phyloP scores from a whole-genome alignment of 2,797 vertebrate genomes.

The Thaleichthys pacificus region DNA sequence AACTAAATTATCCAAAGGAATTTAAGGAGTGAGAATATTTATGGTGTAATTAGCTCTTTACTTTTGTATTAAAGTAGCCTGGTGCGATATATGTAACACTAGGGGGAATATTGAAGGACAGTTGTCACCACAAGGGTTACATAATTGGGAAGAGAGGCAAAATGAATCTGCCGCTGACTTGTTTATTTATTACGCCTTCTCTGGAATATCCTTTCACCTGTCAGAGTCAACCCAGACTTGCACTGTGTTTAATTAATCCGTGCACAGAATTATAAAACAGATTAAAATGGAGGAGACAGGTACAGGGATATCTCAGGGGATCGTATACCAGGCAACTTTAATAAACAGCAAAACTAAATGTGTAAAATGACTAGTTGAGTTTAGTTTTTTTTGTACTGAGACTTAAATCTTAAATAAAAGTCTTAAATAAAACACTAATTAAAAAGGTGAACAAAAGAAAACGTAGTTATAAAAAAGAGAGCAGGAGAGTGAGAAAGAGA shows the following conservation, averaged over 20 bases:
- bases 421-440: conserved; percentile 33
- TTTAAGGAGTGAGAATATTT: not conserved
- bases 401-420: conserved; percentile 21
- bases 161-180: too few relatives aligned
- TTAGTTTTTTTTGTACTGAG: conserved; percentile 22
- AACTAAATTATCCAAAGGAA: conserved; percentile 17
- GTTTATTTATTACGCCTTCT: too few relatives aligned
- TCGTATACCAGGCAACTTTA: too few relatives aligned
- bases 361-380: not conserved
- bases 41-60: conserved; percentile 15
- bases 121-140: too few relatives aligned
- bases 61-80: conserved; percentile 15
- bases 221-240: too few relatives aligned
- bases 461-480: conserved; percentile 20
- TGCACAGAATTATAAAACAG: conserved; percentile 9
- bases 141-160: too few relatives aligned
- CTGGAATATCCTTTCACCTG: too few relatives aligned
- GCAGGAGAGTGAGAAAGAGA: conserved; percentile 20
- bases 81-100: too few relatives aligned
- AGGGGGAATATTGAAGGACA: too few relatives aligned
- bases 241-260: too few relatives aligned
- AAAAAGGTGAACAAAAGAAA: conserved; percentile 46
- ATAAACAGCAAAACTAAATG: too few relatives aligned
- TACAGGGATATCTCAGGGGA: too few relatives aligned
- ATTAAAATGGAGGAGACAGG: conserved; percentile 8